phyloP scores from a whole-genome alignment of 2,797 vertebrate species.

The Smutsia gigantea region DNA sequence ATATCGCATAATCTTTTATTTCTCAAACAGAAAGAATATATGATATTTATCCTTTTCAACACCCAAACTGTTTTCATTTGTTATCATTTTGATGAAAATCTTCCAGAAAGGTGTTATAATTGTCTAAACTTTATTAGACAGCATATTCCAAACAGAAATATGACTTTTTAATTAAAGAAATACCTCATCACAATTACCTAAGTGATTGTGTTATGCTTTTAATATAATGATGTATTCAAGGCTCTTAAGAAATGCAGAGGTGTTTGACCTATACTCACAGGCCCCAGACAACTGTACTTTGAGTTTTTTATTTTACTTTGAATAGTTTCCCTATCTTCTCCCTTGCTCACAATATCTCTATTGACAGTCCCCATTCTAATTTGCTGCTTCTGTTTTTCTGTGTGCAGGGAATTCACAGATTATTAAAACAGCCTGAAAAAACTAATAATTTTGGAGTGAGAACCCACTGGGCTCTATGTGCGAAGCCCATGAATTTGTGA shows the following conservation, averaged over 20 bases:
- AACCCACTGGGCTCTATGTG: not conserved
- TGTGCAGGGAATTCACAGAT: not conserved
- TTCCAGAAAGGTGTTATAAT: conserved; percentile 38
- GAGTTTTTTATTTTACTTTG: conserved; percentile 46
- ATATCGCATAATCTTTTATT: conserved; percentile 22
- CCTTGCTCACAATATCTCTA: not conserved
- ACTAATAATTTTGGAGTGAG: conserved; percentile 23
- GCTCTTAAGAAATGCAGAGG: not conserved
- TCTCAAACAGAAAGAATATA: not conserved
- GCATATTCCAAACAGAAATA: conserved; percentile 16
- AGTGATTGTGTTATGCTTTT: conserved; percentile 11
- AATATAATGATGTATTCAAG: not conserved
- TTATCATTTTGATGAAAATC: conserved; percentile 22
- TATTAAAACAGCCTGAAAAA: conserved; percentile 35
- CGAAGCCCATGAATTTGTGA: not conserved
- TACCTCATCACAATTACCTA: conserved; percentile 12
- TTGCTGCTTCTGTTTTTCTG: conserved; percentile 27
- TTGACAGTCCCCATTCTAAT: not conserved
- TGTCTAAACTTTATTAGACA: not conserved
- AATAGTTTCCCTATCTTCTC: conserved; percentile 30
- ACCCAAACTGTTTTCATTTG: not conserved
- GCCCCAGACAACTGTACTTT: not conserved
- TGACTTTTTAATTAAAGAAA: not conserved
- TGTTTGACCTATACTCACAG: not conserved
- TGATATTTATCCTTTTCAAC: not conserved